Base-by-base conservation (phyloP, 2,113 vertebrate species). In the Hucho hucho region DNA sequence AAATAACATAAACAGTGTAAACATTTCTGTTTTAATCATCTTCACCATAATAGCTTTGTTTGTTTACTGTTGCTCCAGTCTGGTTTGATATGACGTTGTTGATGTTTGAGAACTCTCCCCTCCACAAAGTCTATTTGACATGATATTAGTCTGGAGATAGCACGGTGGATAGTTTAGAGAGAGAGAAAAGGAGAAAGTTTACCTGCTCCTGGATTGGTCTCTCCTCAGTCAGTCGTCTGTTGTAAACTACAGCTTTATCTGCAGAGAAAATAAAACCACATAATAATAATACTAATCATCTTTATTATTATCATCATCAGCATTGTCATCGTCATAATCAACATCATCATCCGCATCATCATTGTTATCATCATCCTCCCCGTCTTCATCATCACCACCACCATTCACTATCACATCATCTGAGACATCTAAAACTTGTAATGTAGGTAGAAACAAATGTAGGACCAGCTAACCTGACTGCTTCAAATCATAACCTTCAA, bases 181-280 rank as follows among this genome's bases (percentile, higher is more conserved):
- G 22, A n/a, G 47, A 49, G 13, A 37, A 6, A 49, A 7, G 16
- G 3, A 53, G 13, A 6, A 56, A 3, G 32, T 65, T 84, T 61
- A 93, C 92, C 91, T 99, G 98, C 87, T 98, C 96, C 84, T 96
- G 93, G 79, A 98, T 73, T 64, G 97, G 97, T 88, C 94, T 96
- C 91, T 99, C 98, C 86, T 95, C 96, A 85, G 95, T 98, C 85
- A 99, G 85, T 84, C 97, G 94, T 87, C 95, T 94, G 79, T 96
- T 97, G 92, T 96, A 94, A 82, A 96, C 37, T 43, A 43, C 81
- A 82, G 88, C 84, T 92, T 96, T 96, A 90, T 95, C 98, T 99
- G 90, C 75, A 78, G 63, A 12, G 76, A 49, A 79, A 13, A 79
- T 28, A 76, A 72, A 14, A 69, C 22, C 4, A 13, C 4, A 56